phyloP scores from a whole-genome alignment of 1,140 invertebrate species.

The Brachionus sp. region DNA sequence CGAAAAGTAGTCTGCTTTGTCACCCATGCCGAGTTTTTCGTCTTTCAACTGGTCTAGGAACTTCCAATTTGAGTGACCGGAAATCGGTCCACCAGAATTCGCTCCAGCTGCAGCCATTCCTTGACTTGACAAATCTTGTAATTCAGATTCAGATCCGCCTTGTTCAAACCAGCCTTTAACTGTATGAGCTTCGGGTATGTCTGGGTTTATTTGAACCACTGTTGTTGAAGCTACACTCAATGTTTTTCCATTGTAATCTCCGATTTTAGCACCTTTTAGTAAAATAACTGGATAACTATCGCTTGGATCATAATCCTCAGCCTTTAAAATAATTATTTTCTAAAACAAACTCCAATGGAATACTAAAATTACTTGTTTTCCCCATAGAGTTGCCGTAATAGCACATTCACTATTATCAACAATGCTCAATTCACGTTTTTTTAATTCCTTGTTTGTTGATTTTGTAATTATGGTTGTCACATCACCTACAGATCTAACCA shows the following conservation, averaged over 20 bases:
- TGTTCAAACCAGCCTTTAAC: constrained; percentile 85
- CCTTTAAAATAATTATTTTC: constrained; percentile 60
- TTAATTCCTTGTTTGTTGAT: constrained; percentile 74
- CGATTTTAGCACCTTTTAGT: constrained; percentile 72
- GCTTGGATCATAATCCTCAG: constrained; percentile 75
- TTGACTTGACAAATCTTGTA: constrained; percentile 46
- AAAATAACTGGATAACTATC: constrained; percentile 72
- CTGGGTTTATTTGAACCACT: constrained; percentile 74
- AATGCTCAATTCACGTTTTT: constrained; percentile 80
- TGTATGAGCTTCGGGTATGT: constrained; percentile 77
- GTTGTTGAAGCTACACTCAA: constrained; percentile 50
- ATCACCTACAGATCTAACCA: constrained; percentile 74
- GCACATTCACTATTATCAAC: constrained; percentile 78
- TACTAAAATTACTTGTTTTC: constrained; percentile 48
- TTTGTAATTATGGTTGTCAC: constrained; percentile 69
- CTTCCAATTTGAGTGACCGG: constrained; percentile 62
- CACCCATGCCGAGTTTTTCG: constrained; percentile 60
- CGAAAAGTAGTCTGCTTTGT: constrained; percentile 75
- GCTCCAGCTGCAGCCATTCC: constrained; percentile 46
- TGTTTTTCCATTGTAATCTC: constrained; percentile 65
- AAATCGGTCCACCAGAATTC: constrained; percentile 29
- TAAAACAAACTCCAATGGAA: background rate
- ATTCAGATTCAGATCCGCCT: constrained; percentile 63
- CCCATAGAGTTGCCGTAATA: constrained; percentile 67
- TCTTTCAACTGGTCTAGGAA: constrained; percentile 70